Evolutionary conservation across 2,113 vertebrate genomes (phyloP).

Genomic region (Acrocephalus arundinaceus): DNA sequence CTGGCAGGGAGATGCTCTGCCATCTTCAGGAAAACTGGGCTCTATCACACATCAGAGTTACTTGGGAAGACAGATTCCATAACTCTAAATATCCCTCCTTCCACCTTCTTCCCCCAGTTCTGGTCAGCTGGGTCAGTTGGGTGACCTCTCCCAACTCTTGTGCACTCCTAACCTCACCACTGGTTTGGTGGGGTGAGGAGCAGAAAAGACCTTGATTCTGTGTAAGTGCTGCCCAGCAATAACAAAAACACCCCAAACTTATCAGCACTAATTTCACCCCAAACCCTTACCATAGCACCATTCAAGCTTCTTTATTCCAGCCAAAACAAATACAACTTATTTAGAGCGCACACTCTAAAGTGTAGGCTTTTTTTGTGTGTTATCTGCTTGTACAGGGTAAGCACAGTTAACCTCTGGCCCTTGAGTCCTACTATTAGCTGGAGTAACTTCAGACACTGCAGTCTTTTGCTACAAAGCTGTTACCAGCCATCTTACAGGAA

Average conservation of each 20-base stretch:
- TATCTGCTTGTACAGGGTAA: neutral
- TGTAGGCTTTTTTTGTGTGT: neutral
- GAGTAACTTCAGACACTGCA: neutral
- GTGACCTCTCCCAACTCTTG: neutral
- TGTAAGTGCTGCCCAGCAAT: neutral
- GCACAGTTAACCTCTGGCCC: neutral
- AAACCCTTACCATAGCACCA: neutral
- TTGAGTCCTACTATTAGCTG: neutral
- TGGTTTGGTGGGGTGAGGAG: neutral
- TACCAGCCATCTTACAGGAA: neutral
- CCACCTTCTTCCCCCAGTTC: neutral
- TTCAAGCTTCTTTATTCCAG: neutral
- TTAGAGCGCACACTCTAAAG: neutral
- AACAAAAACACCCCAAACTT: neutral
- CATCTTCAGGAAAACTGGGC: neutral
- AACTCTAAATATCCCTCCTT: neutral
- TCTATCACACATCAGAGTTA: fast-evolving
- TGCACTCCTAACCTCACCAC: neutral
- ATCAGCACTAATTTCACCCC: neutral
- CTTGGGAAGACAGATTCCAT: neutral
- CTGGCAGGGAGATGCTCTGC: neutral
- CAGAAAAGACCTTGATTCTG: neutral
- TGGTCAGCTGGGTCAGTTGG: neutral
- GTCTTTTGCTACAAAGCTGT: neutral
- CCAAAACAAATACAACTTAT: neutral